phyloP scores from a whole-genome alignment of 2,113 vertebrate genomes.

The Glaucomys volans region DNA sequence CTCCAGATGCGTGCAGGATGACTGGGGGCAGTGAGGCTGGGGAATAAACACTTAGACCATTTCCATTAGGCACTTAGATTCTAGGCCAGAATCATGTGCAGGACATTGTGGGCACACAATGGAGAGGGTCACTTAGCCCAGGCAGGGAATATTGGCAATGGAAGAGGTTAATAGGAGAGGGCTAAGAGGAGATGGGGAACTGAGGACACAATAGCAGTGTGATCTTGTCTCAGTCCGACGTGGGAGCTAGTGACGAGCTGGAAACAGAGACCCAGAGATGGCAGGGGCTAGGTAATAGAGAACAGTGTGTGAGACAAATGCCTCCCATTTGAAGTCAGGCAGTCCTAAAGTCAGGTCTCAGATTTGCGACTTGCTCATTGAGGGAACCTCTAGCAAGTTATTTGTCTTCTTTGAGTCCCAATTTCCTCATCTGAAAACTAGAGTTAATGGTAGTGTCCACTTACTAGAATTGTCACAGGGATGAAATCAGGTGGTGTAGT shows the following conservation, averaged over 20 bases:
- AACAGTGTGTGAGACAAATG: background rate
- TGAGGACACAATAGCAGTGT: background rate
- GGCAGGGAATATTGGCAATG: background rate
- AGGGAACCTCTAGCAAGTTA: background rate
- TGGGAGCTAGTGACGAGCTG: background rate
- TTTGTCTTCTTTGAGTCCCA: background rate
- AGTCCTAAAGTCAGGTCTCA: background rate
- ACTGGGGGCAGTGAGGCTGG: background rate
- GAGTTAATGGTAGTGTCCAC: background rate
- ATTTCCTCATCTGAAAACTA: background rate
- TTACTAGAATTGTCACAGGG: background rate
- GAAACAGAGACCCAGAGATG: background rate
- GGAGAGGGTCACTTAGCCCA: background rate
- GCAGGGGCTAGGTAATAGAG: background rate
- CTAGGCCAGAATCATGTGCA: background rate
- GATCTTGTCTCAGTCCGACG: background rate
- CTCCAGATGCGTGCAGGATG: background rate
- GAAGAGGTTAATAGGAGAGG: background rate
- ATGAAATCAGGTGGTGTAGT: background rate
- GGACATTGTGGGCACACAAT: background rate
- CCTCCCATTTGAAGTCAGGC: background rate
- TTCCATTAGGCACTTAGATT: background rate
- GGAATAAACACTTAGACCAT: background rate
- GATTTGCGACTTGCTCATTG: background rate
- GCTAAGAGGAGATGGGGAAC: background rate